These are phyloP conservation scores for Drosophila ohnishii DNA, from an alignment of 1,140 invertebrate species.

Conservation along the genomic window DNA sequence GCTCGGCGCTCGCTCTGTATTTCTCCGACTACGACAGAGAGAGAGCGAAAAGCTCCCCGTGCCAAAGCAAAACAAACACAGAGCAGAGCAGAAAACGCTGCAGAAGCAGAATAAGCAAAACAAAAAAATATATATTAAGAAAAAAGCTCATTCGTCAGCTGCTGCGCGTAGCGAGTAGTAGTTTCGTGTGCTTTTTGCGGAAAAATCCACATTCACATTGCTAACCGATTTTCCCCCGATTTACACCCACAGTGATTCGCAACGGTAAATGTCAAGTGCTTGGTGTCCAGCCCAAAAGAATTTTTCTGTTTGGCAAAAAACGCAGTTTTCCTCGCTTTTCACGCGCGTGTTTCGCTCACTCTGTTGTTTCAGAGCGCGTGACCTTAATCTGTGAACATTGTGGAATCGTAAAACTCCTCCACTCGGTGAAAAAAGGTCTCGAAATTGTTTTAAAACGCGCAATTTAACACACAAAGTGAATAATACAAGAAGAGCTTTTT, in stretches of 20 bases:
- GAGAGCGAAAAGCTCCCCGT: conserved; percentile 6
- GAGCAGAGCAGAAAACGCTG: conserved; percentile 6
- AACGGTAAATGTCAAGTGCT: conserved; percentile 47
- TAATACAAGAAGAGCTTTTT: conserved; percentile 55
- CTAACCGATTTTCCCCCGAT: conserved; percentile 42
- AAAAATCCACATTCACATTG: conserved; percentile 45
- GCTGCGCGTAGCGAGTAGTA: conserved; percentile 79
- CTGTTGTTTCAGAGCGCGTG: conserved; percentile 9
- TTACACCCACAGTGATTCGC: conserved; percentile 27
- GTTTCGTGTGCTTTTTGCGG: conserved; percentile 68
- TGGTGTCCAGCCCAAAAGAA: conserved; percentile 18
- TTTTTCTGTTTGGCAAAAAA: conserved; percentile 9
- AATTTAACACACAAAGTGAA: conserved; percentile 56
- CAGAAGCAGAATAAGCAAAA: conserved; percentile 37
- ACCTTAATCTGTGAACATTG: conserved; percentile 35
- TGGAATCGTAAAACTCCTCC: conserved; percentile 1
- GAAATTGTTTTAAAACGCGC: conserved; percentile 46
- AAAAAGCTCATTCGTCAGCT: conserved; percentile 75
- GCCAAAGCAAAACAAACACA: conserved; percentile 43
- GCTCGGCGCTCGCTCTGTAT: neutral
- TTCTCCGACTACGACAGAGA: too few relatives aligned
- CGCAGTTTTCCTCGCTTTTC: conserved; percentile 2
- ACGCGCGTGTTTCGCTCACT: conserved; percentile 20
- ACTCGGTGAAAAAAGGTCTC: neutral
- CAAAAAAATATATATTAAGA: conserved; percentile 59